Conservation (phyloP, 2,113 vertebrate genomes). For the Nyctibius bracteatus region DNA sequence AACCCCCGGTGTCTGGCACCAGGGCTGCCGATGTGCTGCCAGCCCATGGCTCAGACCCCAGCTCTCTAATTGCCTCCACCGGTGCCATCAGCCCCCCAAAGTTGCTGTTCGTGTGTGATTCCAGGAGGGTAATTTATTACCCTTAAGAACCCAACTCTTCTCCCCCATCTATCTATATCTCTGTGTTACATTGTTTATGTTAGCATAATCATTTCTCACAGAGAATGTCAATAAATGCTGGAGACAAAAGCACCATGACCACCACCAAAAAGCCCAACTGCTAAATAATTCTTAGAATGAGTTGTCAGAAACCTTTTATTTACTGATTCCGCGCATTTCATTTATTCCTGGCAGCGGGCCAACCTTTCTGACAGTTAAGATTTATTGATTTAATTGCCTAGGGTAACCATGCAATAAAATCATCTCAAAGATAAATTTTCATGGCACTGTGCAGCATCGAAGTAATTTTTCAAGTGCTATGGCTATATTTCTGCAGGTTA, state of each 20-base stretch:
- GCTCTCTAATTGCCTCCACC: neutral
- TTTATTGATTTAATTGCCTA: slow-evolving; percentile 96
- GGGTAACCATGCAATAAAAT: slow-evolving; percentile 96
- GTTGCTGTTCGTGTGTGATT: neutral
- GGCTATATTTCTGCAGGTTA: slow-evolving; percentile 86
- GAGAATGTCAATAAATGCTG: slow-evolving; percentile 69
- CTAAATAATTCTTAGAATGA: slow-evolving; percentile 89
- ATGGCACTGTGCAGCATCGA: slow-evolving; percentile 80
- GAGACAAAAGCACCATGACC: slow-evolving; percentile 61
- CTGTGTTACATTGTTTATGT: slow-evolving; percentile 41
- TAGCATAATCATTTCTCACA: slow-evolving; percentile 68
- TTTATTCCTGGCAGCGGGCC: slow-evolving; percentile 82
- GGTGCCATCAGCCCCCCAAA: neutral
- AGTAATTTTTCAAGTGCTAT: slow-evolving; percentile 88
- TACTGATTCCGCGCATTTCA: slow-evolving; percentile 85
- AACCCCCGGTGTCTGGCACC: neutral
- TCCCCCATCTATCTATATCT: slow-evolving; percentile 26
- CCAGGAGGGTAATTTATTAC: slow-evolving; percentile 42
- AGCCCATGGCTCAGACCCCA: neutral
- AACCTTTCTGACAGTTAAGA: slow-evolving; percentile 86
- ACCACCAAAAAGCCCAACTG: slow-evolving; percentile 66
- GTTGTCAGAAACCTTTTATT: slow-evolving; percentile 88
- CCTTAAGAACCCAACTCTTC: slow-evolving; percentile 6
- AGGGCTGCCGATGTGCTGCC: neutral
- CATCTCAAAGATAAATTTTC: slow-evolving; percentile 92